A percentile compares a stretch with the other conserved stretches of the same genome.
Evolutionary conservation across 2,797 vertebrate genomes (phyloP).

Genomic region (Babyrousa celebensis): DNA sequence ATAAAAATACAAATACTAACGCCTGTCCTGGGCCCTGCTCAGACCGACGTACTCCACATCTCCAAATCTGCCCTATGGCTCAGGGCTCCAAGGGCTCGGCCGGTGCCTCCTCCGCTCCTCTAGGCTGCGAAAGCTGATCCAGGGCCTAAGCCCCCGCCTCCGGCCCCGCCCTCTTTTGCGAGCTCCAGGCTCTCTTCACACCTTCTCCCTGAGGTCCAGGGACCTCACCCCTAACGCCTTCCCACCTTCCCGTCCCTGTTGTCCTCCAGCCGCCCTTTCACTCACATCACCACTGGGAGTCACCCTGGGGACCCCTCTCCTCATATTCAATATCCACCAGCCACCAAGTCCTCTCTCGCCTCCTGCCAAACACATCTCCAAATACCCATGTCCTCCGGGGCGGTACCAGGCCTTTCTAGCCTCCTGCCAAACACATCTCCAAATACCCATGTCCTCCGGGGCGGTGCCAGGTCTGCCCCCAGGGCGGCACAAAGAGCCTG

Average conservation of each 20-base stretch:
- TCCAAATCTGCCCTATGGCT: background rate
- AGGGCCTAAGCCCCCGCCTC: background rate
- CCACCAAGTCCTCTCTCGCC: background rate
- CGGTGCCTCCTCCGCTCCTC: background rate
- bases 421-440: background rate
- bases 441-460: background rate
- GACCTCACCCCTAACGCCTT: background rate
- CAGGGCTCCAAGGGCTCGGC: background rate
- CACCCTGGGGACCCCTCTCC: too few species aligned
- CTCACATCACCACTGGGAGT: background rate
- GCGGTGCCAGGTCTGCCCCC: background rate
- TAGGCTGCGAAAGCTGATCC: background rate
- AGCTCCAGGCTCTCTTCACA: background rate
- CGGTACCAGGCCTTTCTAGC: background rate
- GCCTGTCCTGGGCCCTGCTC: background rate
- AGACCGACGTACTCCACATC: background rate
- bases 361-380: background rate
- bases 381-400: background rate
- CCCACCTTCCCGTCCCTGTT: background rate
- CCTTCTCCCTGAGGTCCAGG: background rate
- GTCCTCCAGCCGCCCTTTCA: background rate
- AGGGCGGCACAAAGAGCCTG: background rate
- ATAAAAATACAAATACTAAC: background rate
- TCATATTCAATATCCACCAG: background rate
- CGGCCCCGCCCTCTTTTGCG: background rate